These are phyloP conservation scores for Hemaris fuciformis DNA, from an alignment of 2,888 invertebrate species.

Conservation along the genomic window DNA sequence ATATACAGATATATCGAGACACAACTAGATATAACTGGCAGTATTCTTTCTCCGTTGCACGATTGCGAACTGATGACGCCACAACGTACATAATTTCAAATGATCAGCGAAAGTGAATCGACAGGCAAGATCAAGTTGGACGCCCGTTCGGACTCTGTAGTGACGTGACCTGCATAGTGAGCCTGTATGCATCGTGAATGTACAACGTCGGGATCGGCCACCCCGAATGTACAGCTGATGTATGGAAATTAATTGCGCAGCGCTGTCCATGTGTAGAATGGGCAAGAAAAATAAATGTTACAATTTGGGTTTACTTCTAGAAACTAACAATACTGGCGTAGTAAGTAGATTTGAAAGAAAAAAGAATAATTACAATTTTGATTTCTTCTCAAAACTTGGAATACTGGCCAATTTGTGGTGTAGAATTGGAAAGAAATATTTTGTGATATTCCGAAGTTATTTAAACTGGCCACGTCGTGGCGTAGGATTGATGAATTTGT, in stretches of 20 bases:
- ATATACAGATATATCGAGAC: no score
- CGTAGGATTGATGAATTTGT: no score
- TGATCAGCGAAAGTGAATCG: slow-evolving; percentile 12
- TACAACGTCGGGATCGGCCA: neutral
- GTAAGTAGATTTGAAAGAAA: no score
- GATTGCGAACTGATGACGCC: neutral
- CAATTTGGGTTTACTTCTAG: neutral
- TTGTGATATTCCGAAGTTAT: no score
- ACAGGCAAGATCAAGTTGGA: slow-evolving; percentile 21
- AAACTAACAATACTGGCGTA: no score
- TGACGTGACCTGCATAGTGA: slow-evolving; percentile 10
- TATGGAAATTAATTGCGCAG: slow-evolving; percentile 3
- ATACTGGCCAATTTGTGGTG: no score
- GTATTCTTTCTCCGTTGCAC: neutral
- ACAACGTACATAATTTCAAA: slow-evolving; percentile 9
- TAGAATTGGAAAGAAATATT: no score
- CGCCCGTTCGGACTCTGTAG: slow-evolving; percentile 23
- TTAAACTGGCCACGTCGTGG: no score
- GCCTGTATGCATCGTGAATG: slow-evolving; percentile 6
- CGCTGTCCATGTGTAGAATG: neutral
- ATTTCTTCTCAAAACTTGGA: no score
- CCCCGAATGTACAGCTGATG: slow-evolving; percentile 7
- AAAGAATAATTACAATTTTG: no score
- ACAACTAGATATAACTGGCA: neutral
- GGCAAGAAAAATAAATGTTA: neutral